Conservation (phyloP, 2,113 vertebrate genomes). For the Dendrocopos noguchii region DNA sequence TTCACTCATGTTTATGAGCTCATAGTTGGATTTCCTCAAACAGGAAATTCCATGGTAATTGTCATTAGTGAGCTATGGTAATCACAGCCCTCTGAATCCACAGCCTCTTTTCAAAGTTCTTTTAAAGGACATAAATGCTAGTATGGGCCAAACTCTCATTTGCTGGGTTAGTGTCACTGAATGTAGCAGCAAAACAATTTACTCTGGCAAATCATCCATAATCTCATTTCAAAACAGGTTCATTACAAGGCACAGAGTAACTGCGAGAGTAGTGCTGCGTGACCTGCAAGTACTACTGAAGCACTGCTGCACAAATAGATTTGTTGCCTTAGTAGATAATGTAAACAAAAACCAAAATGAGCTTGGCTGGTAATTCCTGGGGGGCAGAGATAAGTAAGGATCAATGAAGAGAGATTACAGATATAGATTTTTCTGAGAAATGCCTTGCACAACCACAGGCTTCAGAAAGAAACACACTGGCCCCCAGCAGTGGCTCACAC, state of each 20-base stretch:
- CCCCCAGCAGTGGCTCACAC: neutral
- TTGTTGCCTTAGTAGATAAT: neutral
- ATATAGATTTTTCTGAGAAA: neutral
- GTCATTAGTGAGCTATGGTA: slow-evolving; percentile 10
- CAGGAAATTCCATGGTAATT: slow-evolving; percentile 43
- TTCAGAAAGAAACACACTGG: neutral
- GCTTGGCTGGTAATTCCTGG: neutral
- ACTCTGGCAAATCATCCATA: neutral
- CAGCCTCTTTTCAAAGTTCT: slow-evolving; percentile 6
- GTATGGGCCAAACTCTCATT: neutral
- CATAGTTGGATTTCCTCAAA: slow-evolving; percentile 35
- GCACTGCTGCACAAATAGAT: neutral
- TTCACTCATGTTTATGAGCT: slow-evolving; percentile 28
- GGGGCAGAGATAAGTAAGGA: neutral
- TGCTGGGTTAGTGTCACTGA: neutral
- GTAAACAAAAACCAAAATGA: neutral
- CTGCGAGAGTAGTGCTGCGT: neutral
- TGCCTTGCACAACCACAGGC: neutral
- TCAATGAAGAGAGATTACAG: neutral
- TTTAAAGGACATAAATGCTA: neutral
- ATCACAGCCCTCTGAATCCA: neutral
- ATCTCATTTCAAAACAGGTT: neutral
- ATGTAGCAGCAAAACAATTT: neutral
- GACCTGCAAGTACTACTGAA: neutral
- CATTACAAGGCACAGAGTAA: neutral